Evolutionary conservation across 37 sponge, comb jelly and placozoan genomes (phyloP), one percentile per base, ranked within the genome.

Genomic region (Oscarella lobularis): DNA sequence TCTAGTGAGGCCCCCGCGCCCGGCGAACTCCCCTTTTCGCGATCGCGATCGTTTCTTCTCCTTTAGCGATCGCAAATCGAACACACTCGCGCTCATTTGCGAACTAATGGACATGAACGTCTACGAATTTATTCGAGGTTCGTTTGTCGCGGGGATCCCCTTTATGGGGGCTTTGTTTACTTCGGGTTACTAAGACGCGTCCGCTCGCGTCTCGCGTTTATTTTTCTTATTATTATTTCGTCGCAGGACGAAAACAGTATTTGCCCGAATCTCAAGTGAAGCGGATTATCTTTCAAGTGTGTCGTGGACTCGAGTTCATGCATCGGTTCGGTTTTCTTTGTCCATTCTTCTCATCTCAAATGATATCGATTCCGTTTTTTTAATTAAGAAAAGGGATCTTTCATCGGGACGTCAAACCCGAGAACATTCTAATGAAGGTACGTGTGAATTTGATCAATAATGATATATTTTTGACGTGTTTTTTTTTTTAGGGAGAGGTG

Each of bases 381-480:
- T 65, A 5, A 3, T 60, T n/a, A 38, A 87, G 90, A 67, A 88
- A 98, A 80, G 99, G 99, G 35, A 94, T 93, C n/a, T 98, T 98
- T 77, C 99, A 98, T 69, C 84, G 99, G 66, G 99, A 98, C 73
- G 88, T 98, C 0, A 98, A 98, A 70, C 99, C 99, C 68, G 99
- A 98, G 78, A 98, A 98, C 72, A 94, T 98, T 36, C 84, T 98
- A 2, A 78, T 98, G 41, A 84, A 83, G 69, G 90, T 84, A 69
- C 31, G 60, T 48, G 60, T 48, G 60, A 27, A 9, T 20, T 20
- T 9, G 60, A n/a, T n/a, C n/a, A n/a, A n/a, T n/a, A n/a, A n/a
- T n/a, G n/a, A n/a, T n/a, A n/a, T n/a, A 33, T 31, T 31, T 0
- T 75, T 31, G 29, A 35, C 5, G 3, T 31, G 14, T 77, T 35